Evolutionary conservation across 2,113 vertebrate genomes (phyloP), one percentile per base, ranked within the genome.

Genomic region (Tapirus terrestris): DNA sequence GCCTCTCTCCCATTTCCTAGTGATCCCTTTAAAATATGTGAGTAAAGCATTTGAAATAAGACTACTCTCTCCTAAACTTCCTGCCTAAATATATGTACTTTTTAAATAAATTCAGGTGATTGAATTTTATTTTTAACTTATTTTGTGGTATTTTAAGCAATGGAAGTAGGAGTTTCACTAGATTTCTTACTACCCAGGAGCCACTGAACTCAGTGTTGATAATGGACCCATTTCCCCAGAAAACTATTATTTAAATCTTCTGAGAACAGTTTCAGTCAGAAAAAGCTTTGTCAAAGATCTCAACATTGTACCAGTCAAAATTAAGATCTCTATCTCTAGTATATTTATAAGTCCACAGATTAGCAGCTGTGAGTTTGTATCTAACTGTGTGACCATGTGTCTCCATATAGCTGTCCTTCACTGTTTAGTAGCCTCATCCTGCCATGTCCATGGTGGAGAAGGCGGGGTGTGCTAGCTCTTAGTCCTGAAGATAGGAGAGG

Each of bases 231-330:
- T 84, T 96, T 91, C 27, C 39, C 13, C 20, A 65, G 65, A 81
- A 93, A 96, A 79, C 87, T 43, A 43, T 70, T 45, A 79, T 75
- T 94, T 56, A 77, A 73, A n/a, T 80, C 31, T 93, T 95, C 67
- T 81, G 63, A 83, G 94, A 93, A 89, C 25, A 68, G 17, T 60
- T 93, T 91, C 31, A 72, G 33, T 80, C 45, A 48, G 70, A 70
- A 90, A 75, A 94, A 68, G 16, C 25, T 88, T 89, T 91, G 21
- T 48, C 29, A 21, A 0, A 53, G 76, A 75, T 63, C 39, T 91
- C 36, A 72, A 14, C 7, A 8, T 92, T 56, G 51, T 70, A 29
- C 20, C 33, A 72, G 60, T 80, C 85, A 70, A 60, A 94, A 88
- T 95, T 53, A 93, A 89, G 80, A 60, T 67, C 39, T n/a, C 60